These are phyloP conservation scores for Tetramorium simillimum DNA, from an alignment of 1,140 invertebrate species.

Conservation along the genomic window DNA sequence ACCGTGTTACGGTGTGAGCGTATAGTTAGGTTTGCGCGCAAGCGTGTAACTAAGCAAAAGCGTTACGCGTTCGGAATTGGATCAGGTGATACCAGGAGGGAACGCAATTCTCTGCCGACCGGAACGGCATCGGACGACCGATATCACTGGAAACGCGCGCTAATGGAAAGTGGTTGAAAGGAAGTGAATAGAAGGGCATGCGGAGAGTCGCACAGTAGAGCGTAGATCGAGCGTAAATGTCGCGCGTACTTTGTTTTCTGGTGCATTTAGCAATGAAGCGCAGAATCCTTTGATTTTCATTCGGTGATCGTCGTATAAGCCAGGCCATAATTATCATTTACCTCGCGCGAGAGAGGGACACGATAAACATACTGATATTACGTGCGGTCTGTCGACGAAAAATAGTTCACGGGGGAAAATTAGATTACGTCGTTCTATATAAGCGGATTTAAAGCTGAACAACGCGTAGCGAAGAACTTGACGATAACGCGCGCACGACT, in stretches of 20 bases:
- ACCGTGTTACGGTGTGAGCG: background rate
- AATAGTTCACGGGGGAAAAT: background rate
- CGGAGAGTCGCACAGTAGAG: background rate
- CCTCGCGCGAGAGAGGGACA: background rate
- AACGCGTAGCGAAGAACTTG: background rate
- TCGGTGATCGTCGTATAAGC: background rate
- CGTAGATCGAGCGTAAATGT: slow-evolving; percentile 23
- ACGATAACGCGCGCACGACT: background rate
- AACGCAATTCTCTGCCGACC: slow-evolving; percentile 11
- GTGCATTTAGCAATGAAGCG: slow-evolving; percentile 18
- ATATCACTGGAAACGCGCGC: slow-evolving; percentile 26
- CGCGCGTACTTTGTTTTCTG: slow-evolving; percentile 39
- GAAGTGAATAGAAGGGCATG: background rate
- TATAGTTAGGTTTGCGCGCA: background rate
- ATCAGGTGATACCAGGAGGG: slow-evolving; percentile 35
- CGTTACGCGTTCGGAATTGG: slow-evolving; percentile 34
- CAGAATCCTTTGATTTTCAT: slow-evolving; percentile 47
- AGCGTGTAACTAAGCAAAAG: slow-evolving; percentile 46
- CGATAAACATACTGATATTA: slow-evolving; percentile 1
- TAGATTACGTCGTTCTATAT: background rate
- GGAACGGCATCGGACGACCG: slow-evolving; percentile 36
- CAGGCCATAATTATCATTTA: slow-evolving; percentile 16
- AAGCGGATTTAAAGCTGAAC: slow-evolving; percentile 15
- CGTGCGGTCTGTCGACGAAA: background rate
- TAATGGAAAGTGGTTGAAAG: slow-evolving; percentile 48